Percentiles rank a stretch among this genome's conserved stretches.
These are phyloP conservation scores for Helicolenus hilgendorfi DNA, from an alignment of 2,797 vertebrate genomes.

Conservation along the genomic window DNA sequence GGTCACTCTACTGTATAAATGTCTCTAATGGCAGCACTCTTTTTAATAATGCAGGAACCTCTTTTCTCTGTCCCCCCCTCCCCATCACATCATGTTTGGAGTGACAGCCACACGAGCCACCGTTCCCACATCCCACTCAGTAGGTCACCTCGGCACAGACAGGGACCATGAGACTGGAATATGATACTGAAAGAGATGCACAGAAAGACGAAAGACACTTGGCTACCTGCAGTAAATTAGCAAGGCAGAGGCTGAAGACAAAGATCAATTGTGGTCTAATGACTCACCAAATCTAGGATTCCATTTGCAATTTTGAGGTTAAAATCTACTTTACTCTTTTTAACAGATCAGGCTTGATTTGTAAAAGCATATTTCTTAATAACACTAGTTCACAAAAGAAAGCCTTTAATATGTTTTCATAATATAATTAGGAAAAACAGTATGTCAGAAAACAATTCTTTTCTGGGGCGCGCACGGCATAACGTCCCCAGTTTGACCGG, in stretches of 20 bases:
- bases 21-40: conserved; percentile 77
- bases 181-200: conserved; percentile 16
- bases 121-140: neutral
- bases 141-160: conserved; percentile 17
- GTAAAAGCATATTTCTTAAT: neutral
- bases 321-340: neutral
- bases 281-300: neutral
- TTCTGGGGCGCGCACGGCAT: neutral
- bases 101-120: conserved; percentile 75
- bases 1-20: conserved; percentile 81
- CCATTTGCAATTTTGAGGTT: neutral
- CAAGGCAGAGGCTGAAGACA: neutral
- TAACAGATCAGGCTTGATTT: neutral
- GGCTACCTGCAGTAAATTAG: neutral
- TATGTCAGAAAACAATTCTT: neutral
- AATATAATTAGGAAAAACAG: neutral
- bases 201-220: neutral
- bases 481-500: neutral
- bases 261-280: neutral
- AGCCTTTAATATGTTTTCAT: neutral
- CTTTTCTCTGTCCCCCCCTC: conserved; percentile 46
- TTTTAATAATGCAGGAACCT: conserved; percentile 83
- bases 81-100: conserved; percentile 58
- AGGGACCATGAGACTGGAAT: neutral
- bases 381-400: neutral